Conservation (phyloP, 2,797 vertebrate species). For the Coendou prehensilis region DNA sequence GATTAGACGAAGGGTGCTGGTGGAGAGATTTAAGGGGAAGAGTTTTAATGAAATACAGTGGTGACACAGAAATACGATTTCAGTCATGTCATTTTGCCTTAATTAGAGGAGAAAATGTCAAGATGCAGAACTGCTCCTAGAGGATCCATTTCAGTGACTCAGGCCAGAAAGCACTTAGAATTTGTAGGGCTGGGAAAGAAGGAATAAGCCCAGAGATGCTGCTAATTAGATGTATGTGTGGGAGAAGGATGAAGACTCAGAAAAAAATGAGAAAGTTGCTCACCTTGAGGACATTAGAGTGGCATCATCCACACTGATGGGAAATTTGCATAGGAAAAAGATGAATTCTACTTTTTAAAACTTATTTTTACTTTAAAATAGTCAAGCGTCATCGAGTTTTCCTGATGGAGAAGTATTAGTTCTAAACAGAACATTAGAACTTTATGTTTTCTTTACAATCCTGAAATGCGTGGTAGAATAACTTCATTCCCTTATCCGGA, state of each 20-base stretch:
- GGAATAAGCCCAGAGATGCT: background rate
- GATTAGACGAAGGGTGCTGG: background rate
- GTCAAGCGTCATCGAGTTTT: background rate
- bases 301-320: background rate
- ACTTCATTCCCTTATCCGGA: background rate
- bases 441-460: constrained; percentile 9
- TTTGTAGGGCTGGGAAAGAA: background rate
- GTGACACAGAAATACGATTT: constrained; percentile 62
- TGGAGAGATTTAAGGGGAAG: background rate
- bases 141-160: constrained; percentile 42
- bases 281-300: background rate
- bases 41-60: constrained; percentile 54
- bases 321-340: constrained; percentile 62
- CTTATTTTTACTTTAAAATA: constrained; percentile 19
- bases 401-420: background rate
- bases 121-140: background rate
- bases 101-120: constrained; percentile 64
- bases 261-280: background rate
- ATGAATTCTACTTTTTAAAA: background rate
- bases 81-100: constrained; percentile 50
- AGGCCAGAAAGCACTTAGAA: constrained; percentile 34
- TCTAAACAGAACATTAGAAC: background rate
- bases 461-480: background rate
- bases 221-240: constrained; percentile 34
- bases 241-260: constrained; percentile 5